Evolutionary conservation across 2,888 invertebrate genomes (phyloP).

Genomic region (Lasioglossum vierecki): DNA sequence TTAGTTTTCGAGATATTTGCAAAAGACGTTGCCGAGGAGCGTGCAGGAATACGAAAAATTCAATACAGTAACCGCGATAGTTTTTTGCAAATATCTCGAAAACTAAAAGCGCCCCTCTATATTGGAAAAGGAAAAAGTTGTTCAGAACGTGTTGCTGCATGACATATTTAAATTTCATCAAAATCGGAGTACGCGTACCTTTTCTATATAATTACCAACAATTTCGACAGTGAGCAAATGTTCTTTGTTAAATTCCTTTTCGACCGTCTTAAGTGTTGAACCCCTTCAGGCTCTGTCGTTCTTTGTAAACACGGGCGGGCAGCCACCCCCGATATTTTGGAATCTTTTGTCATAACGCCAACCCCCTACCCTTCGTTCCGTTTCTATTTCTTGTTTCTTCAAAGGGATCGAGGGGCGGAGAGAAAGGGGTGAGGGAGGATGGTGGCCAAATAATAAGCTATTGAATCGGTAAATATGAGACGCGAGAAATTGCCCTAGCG

Average conservation of each 20-base stretch:
- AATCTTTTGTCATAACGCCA: slow-evolving; percentile 2
- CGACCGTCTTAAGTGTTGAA: slow-evolving; percentile 36
- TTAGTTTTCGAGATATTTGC: too few species aligned
- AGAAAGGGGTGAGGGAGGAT: background rate
- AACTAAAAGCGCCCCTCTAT: too few species aligned
- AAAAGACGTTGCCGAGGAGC: too few species aligned
- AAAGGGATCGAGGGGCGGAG: background rate
- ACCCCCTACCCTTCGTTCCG: background rate
- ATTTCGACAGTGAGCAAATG: background rate
- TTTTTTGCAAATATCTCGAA: too few species aligned
- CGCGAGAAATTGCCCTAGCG: background rate
- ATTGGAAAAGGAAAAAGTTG: too few species aligned
- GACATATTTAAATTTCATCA: too few species aligned
- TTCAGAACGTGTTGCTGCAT: too few species aligned
- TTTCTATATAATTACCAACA: too few species aligned
- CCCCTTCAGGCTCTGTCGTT: slow-evolving; percentile 19
- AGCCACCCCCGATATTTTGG: slow-evolving; percentile 15
- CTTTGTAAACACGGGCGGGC: slow-evolving; percentile 21
- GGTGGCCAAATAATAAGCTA: slow-evolving; percentile 5
- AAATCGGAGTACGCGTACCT: too few species aligned
- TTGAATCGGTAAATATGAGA: slow-evolving; percentile 35
- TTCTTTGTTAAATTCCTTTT: slow-evolving; percentile 46
- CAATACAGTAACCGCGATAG: too few species aligned
- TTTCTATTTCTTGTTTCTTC: slow-evolving; percentile 11
- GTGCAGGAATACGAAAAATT: too few species aligned